Evolutionary conservation across 2,797 vertebrate genomes (phyloP).

Genomic region (Moxostoma hubbsi): DNA sequence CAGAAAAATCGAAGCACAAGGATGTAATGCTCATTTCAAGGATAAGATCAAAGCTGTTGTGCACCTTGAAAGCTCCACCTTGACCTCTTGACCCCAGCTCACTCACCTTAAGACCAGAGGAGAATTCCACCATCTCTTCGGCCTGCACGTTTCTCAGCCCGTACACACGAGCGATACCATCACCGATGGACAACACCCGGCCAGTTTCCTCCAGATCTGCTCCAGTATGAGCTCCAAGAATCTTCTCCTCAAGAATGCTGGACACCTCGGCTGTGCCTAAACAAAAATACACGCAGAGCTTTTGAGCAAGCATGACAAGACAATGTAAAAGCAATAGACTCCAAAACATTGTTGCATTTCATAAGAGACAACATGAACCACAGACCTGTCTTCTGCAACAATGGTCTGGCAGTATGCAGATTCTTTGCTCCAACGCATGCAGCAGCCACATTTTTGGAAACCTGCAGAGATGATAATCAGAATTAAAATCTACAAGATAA

Average conservation of each 20-base stretch:
- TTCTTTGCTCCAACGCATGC: slow-evolving; percentile 88
- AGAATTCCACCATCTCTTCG: slow-evolving; percentile 99
- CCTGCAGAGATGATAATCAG: slow-evolving; percentile 72
- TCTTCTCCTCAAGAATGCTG: slow-evolving; percentile 95
- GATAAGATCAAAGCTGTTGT: neutral
- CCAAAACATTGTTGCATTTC: neutral
- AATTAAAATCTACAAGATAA: slow-evolving; percentile 82
- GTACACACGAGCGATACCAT: slow-evolving; percentile 96
- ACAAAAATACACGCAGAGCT: neutral
- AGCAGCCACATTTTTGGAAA: slow-evolving; percentile 87
- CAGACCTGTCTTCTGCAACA: slow-evolving; percentile 91
- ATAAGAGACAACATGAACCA: neutral
- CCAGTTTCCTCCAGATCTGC: slow-evolving; percentile 95
- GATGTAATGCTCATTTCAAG: neutral
- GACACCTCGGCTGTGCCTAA: slow-evolving; percentile 91
- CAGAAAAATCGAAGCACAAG: neutral
- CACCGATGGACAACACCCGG: slow-evolving; percentile 94
- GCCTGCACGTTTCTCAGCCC: slow-evolving; percentile 97
- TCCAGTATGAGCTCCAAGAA: slow-evolving; percentile 89
- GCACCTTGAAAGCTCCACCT: neutral
- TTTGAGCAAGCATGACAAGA: neutral
- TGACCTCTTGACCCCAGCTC: neutral
- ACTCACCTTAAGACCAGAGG: slow-evolving; percentile 92
- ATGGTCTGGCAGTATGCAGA: slow-evolving; percentile 85
- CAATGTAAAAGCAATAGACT: neutral